phyloP scores from a whole-genome alignment of 2,888 invertebrate genomes.

The Chymomyza caudatula region DNA sequence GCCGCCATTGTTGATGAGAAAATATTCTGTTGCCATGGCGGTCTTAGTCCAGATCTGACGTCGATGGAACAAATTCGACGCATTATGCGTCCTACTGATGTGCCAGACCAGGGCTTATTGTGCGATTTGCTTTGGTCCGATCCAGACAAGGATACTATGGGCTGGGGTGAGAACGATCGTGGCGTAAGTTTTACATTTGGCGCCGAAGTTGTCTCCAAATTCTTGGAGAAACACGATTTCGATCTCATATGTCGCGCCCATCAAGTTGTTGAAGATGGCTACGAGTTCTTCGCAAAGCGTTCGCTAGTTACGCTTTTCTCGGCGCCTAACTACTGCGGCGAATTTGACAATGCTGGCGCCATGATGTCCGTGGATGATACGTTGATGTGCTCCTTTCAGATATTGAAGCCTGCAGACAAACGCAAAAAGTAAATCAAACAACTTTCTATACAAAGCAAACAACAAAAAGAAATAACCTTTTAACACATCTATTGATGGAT shows the following conservation, averaged over 20 bases:
- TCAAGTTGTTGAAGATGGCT: constrained; percentile 99
- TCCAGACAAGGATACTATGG: constrained; percentile 98
- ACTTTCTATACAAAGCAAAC: constrained; percentile 41
- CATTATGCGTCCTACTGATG: constrained; percentile 99
- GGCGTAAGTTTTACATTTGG: constrained; percentile 99
- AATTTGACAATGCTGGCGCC: constrained; percentile 92
- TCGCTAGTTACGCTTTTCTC: constrained; percentile 95
- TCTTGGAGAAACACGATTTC: constrained; percentile 99
- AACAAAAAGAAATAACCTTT: constrained; percentile 25
- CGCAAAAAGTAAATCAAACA: constrained; percentile 83
- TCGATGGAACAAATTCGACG: constrained; percentile 99
- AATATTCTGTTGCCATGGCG: constrained; percentile 89
- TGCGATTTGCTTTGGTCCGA: constrained; percentile 99
- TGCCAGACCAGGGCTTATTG: constrained; percentile 96
- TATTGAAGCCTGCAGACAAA: constrained; percentile 98
- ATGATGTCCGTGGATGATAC: constrained; percentile 99
- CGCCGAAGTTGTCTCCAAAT: constrained; percentile 98
- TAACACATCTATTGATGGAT: constrained; percentile 39
- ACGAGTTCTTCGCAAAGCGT: constrained; percentile 98
- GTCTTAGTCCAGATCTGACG: constrained; percentile 94
- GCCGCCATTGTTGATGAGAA: constrained; percentile 93
- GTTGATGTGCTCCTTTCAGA: constrained; percentile 99
- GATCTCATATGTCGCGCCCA: constrained; percentile 99
- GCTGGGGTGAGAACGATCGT: constrained; percentile 99
- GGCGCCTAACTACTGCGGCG: constrained; percentile 97